Conservation (phyloP, 2,113 vertebrate genomes). For the Indri indri region DNA sequence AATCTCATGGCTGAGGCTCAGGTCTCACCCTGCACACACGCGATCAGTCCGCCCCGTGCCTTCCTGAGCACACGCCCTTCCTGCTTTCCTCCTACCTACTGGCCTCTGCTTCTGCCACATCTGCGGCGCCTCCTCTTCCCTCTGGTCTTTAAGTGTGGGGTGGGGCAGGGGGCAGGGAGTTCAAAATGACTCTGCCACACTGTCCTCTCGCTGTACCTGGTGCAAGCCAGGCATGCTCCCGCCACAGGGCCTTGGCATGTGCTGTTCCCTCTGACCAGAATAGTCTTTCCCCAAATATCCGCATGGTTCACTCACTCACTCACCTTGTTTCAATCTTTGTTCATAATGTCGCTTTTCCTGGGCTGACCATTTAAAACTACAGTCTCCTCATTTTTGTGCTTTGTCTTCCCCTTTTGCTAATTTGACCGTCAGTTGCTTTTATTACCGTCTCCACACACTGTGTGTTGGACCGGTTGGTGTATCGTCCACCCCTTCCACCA, state of each 20-base stretch:
- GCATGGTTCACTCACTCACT: not conserved
- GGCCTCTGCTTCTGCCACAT: not conserved
- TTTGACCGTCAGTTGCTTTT: not conserved
- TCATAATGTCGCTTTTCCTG: not conserved
- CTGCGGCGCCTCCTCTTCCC: not conserved
- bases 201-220: too few relatives aligned
- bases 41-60: not conserved
- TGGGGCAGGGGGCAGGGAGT: too few relatives aligned
- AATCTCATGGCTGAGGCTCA: not conserved
- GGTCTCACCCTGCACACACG: not conserved
- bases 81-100: not conserved
- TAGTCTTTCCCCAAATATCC: too few relatives aligned
- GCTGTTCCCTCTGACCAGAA: not conserved
- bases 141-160: not conserved
- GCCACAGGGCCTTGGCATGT: not conserved
- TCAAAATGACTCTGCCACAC: not conserved
- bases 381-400: not conserved
- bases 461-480: not conserved
- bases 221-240: not conserved
- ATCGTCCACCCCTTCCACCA: not conserved
- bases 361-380: not conserved
- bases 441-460: not conserved
- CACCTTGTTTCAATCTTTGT: not conserved
- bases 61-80: not conserved
- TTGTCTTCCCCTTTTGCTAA: not conserved